These are phyloP conservation scores for Nebria brevicollis DNA, from an alignment of 2,888 invertebrate genomes.

Conservation along the genomic window DNA sequence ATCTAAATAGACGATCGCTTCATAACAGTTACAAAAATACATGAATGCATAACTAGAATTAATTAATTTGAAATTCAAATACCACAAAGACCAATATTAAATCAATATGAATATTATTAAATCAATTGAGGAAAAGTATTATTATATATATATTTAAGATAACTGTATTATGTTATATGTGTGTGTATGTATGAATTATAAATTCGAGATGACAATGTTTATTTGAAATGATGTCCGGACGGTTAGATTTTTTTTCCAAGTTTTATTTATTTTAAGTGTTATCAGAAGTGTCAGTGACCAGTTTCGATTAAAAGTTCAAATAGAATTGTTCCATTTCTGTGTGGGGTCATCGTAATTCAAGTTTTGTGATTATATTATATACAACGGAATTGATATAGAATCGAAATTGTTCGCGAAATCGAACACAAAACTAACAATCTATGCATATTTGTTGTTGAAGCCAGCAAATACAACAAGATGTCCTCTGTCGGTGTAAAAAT, in stretches of 20 bases:
- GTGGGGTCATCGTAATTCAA: constrained; percentile 8
- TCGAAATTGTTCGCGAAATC: background rate
- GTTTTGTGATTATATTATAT: background rate
- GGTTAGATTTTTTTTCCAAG: background rate
- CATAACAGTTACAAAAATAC: too few species aligned
- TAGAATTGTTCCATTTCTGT: constrained; percentile 38
- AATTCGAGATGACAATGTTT: background rate
- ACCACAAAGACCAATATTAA: too few species aligned
- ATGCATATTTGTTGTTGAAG: background rate
- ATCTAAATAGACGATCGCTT: too few species aligned
- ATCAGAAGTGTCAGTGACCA: background rate
- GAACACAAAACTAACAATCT: background rate
- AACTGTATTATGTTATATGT: too few species aligned
- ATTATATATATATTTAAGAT: too few species aligned
- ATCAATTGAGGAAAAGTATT: too few species aligned
- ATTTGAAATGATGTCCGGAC: background rate
- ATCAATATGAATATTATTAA: too few species aligned
- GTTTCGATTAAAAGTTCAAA: constrained; percentile 16
- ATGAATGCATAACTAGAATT: too few species aligned
- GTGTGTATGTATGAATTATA: too few species aligned
- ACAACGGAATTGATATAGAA: background rate
- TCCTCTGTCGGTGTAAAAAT: background rate
- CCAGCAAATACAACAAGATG: background rate
- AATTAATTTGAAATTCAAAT: too few species aligned
- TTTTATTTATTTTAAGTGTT: background rate